These are phyloP conservation scores for Eurytemora carolleeae DNA, from an alignment of 1,140 invertebrate species.

Conservation along the genomic window DNA sequence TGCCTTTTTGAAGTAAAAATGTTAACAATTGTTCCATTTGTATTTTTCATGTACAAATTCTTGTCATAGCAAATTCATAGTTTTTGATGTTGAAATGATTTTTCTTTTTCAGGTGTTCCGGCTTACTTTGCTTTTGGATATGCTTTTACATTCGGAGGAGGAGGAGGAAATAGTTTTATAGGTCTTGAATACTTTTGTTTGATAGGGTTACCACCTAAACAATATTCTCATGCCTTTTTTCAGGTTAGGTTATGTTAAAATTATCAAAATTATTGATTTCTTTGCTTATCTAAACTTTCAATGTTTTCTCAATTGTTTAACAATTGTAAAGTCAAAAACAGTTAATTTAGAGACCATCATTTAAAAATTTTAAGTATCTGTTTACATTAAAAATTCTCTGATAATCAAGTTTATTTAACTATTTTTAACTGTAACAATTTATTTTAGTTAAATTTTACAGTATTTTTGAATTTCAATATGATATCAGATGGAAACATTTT, in stretches of 20 bases:
- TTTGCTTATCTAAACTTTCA: not conserved
- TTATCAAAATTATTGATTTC: not conserved
- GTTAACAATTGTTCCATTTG: too few species aligned
- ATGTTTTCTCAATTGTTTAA: not conserved
- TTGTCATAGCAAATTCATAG: too few species aligned
- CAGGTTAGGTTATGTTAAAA: too few species aligned
- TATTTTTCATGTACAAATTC: too few species aligned
- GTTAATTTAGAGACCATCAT: not conserved
- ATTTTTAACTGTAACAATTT: too few species aligned
- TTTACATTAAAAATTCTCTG: too few species aligned
- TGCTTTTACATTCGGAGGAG: conserved; percentile 31
- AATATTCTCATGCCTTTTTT: conserved; percentile 29
- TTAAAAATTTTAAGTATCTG: too few species aligned
- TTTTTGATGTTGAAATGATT: not conserved
- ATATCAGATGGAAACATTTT: too few species aligned
- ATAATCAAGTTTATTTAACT: too few species aligned
- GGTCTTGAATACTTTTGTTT: conserved; percentile 22
- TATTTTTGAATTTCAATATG: too few species aligned
- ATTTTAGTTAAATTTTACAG: too few species aligned
- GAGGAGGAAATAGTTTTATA: conserved; percentile 22
- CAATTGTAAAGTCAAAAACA: not conserved
- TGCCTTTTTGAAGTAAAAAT: too few species aligned
- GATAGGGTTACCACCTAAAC: conserved; percentile 17
- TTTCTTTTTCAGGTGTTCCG: conserved; percentile 23
- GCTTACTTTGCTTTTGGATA: conserved; percentile 35